Percentiles rank a stretch among this genome's conserved stretches.
Evolutionary conservation across 2,113 vertebrate species (phyloP).

Genomic region (Macquaria australasica): DNA sequence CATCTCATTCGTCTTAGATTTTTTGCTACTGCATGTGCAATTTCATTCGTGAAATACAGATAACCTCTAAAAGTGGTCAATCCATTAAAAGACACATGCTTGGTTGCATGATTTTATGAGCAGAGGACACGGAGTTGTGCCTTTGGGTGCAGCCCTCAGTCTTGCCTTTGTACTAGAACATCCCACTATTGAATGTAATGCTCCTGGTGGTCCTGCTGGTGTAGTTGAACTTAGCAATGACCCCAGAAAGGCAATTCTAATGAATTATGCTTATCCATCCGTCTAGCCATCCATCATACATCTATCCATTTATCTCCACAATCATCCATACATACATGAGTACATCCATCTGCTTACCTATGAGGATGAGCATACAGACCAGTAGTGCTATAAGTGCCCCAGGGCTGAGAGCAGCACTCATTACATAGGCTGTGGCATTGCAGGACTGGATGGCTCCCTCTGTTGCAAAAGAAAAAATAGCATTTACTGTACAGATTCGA

Average conservation of each 20-base stretch:
- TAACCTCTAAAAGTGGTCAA: slow-evolving; percentile 63
- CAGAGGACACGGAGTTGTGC: not conserved
- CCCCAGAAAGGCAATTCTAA: slow-evolving; percentile 33
- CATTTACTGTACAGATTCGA: slow-evolving; percentile 15
- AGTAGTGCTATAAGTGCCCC: slow-evolving; percentile 96
- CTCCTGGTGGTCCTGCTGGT: slow-evolving; percentile 20
- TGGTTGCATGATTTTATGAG: slow-evolving; percentile 33
- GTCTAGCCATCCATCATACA: slow-evolving; percentile 22
- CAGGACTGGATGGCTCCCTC: slow-evolving; percentile 94
- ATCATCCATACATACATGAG: slow-evolving; percentile 21
- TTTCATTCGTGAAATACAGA: slow-evolving; percentile 56
- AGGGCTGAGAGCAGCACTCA: slow-evolving; percentile 93
- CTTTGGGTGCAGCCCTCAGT: slow-evolving; percentile 12
- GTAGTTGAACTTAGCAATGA: slow-evolving; percentile 35
- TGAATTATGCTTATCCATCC: slow-evolving; percentile 38
- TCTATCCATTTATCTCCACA: slow-evolving; percentile 83
- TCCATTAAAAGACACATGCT: slow-evolving; percentile 63
- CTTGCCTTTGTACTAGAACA: slow-evolving; percentile 7
- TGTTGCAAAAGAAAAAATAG: slow-evolving; percentile 43
- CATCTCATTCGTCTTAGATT: slow-evolving; percentile 45
- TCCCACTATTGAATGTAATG: slow-evolving; percentile 8
- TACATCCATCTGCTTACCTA: slow-evolving; percentile 87
- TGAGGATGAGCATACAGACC: slow-evolving; percentile 96
- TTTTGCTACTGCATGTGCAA: slow-evolving; percentile 25
- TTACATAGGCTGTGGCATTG: slow-evolving; percentile 92